These are phyloP conservation scores for Amazona ochrocephala DNA, from an alignment of 2,797 vertebrate species.

Conservation along the genomic window DNA sequence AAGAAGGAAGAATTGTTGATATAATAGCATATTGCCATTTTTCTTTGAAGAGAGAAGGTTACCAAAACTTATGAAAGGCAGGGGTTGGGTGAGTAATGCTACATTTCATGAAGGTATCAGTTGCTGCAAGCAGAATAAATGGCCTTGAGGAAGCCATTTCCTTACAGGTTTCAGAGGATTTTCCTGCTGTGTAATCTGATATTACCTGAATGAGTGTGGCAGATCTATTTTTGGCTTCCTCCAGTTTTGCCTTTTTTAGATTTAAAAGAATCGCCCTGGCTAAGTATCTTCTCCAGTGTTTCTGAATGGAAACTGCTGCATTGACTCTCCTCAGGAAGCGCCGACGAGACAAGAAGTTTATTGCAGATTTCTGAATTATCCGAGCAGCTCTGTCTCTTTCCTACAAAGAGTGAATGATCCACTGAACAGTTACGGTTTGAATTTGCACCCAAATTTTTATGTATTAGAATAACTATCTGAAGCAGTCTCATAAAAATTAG, in stretches of 20 bases:
- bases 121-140: neutral
- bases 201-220: conserved; percentile 87
- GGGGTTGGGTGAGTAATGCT: fast-evolving
- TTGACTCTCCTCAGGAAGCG: conserved; percentile 58
- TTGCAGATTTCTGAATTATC: conserved; percentile 80
- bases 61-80: neutral
- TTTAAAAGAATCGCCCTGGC: conserved; percentile 71
- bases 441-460: neutral
- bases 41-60: neutral
- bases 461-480: neutral
- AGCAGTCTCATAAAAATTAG: neutral
- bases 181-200: neutral
- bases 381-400: conserved; percentile 82
- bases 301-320: conserved; percentile 84
- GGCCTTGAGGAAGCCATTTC: neutral
- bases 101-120: neutral
- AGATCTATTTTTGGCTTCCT: conserved; percentile 74
- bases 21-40: neutral
- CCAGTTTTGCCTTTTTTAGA: conserved; percentile 70
- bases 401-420: conserved; percentile 66
- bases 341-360: conserved; percentile 77
- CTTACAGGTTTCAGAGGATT: neutral
- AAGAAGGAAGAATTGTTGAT: neutral
- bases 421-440: neutral
- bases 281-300: conserved; percentile 81